Conservation (phyloP, 2,888 invertebrate species). For the Luperina testacea region DNA sequence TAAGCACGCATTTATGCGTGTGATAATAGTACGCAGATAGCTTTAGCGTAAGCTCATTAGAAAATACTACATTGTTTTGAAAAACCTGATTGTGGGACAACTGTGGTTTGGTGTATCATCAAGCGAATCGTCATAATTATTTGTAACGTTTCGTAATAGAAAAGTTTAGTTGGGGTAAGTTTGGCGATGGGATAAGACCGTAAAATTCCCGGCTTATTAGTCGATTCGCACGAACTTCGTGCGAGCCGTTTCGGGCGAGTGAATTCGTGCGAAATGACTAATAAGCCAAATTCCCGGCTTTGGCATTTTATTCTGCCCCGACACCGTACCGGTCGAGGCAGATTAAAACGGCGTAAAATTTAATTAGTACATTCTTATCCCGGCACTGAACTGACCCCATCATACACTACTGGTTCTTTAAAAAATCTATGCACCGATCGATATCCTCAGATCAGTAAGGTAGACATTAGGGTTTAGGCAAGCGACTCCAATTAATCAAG, state of each 20-base stretch:
- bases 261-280: too few species aligned
- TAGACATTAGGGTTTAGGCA: neutral
- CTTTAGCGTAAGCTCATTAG: neutral
- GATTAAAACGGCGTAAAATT: neutral
- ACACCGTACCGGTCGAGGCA: neutral
- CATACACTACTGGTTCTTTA: neutral
- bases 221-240: too few species aligned
- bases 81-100: neutral
- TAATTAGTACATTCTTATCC: neutral
- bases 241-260: too few species aligned
- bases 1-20: slow-evolving; percentile 29
- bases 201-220: neutral
- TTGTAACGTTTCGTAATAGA: neutral
- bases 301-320: neutral
- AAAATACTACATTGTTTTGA: neutral
- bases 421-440: neutral
- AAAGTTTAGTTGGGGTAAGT: neutral
- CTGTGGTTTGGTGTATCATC: neutral
- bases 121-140: neutral
- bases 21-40: slow-evolving; percentile 10
- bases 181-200: neutral
- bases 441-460: neutral
- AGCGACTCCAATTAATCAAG: too few species aligned
- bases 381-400: neutral
- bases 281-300: neutral